Evolutionary conservation across 1,140 invertebrate species (phyloP), one percentile per base, ranked within the genome.

Genomic region (Heterodera schachtii): DNA sequence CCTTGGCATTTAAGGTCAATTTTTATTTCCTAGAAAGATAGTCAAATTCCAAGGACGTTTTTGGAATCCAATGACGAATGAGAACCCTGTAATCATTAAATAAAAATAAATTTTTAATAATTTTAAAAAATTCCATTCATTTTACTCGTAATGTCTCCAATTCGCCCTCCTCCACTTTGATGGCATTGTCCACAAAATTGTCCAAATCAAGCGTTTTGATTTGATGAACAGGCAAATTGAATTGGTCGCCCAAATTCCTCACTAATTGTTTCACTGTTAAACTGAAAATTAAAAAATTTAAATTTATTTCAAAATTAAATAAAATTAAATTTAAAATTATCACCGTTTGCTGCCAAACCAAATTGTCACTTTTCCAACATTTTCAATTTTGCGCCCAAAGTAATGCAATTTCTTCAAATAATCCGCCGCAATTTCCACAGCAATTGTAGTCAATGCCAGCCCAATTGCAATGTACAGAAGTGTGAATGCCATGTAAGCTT

Each of bases 351-450:
- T 86, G 7, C 88, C 88, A 75, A 89, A 89, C 89, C 88, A 90
- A 52, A 90, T 87, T n/a, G 82, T 79, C 1, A 90, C 88, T 73
- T 86, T 85, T 78, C 85, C 88, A 16, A 89, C 89, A 73, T 89
- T 89, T 43, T 90, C 88, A 44, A 89, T 90, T 76, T 89, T 90
- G 9, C 89, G 73, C 19, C 88, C 88, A 78, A 87, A 89, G 75
- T 89, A 90, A 81, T 89, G 88, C 47, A 89, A 64, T 57, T 90
- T 89, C 71, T 90, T 90, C 13, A 90, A 70, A 52, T 86, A 83
- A 79, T 89, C 88, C 19, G 89, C 89, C 5, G 88, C 88, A 66
- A 89, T 90, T 80, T 89, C 88, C 52, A 89, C 89, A 3, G 89
- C 88, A 77, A 89, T 89, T 57, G 89, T 89, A 0, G 88, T 89